Evolutionary conservation across 2,797 vertebrate species (phyloP).

Genomic region (Podarcis lilfordi): DNA sequence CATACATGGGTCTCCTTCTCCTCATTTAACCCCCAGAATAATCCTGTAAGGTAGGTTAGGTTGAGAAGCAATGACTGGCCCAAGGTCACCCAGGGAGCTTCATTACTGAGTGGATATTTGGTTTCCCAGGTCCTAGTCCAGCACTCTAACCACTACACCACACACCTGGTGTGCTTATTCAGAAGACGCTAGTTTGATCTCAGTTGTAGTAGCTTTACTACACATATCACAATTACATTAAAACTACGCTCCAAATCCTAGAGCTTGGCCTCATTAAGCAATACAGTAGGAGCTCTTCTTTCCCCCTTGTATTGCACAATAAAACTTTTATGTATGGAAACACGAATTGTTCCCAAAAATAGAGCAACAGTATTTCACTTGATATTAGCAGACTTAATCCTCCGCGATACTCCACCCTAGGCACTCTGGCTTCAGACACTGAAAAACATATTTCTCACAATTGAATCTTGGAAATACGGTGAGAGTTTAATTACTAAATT

Average conservation of each 20-base stretch:
- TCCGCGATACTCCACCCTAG: background rate
- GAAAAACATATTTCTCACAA: background rate
- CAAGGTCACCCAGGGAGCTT: no score
- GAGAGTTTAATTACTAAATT: conserved; percentile 36
- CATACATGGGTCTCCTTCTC: no score
- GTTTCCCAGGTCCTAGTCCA: no score
- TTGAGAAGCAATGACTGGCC: no score
- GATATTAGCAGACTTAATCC: conserved; percentile 14
- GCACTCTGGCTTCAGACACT: background rate
- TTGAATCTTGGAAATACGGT: conserved; percentile 19
- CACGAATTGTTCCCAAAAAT: conserved; percentile 3
- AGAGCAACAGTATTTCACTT: conserved; percentile 10
- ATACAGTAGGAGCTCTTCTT: background rate
- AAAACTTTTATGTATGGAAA: conserved; percentile 27
- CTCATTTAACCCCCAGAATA: no score
- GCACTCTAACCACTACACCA: no score
- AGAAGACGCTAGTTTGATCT: background rate
- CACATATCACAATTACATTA: background rate
- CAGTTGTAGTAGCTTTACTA: background rate
- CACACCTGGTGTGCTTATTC: background rate
- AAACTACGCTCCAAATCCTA: background rate
- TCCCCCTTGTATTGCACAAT: background rate
- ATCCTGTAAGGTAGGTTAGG: no score
- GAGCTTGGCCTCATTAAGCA: background rate
- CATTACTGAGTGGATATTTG: no score